phyloP scores from a whole-genome alignment of 2,113 vertebrate species.

The Spea multiplicata region DNA sequence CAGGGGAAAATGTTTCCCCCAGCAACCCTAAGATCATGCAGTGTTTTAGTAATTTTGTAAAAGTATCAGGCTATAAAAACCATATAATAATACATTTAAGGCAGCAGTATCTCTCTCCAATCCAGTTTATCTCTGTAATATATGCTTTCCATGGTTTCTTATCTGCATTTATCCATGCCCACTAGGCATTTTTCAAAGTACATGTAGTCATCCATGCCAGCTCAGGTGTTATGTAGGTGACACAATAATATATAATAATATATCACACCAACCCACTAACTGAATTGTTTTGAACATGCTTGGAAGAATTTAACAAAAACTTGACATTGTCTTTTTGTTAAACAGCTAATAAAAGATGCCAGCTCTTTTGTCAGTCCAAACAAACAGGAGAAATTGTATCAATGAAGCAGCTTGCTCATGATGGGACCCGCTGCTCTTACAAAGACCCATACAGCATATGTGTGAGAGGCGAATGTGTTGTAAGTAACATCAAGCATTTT shows the following conservation, averaged over 20 bases:
- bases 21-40: too few species aligned
- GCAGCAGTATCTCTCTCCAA: too few species aligned
- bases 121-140: too few species aligned
- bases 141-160: too few species aligned
- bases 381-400: slow-evolving; percentile 80
- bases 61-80: too few species aligned
- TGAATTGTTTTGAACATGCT: not conserved
- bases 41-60: too few species aligned
- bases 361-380: slow-evolving; percentile 92
- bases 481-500: slow-evolving; percentile 63
- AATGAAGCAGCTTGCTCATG: slow-evolving; percentile 91
- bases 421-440: slow-evolving; percentile 93
- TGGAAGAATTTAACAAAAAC: not conserved
- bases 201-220: too few species aligned
- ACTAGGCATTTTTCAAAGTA: too few species aligned
- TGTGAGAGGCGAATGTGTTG: slow-evolving; percentile 93
- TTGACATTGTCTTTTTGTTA: not conserved
- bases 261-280: not conserved
- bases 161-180: too few species aligned
- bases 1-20: too few species aligned
- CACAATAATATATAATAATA: not conserved
- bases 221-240: not conserved
- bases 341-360: slow-evolving; percentile 85
- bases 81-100: too few species aligned
- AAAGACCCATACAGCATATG: slow-evolving; percentile 92